These are phyloP conservation scores for Choreutis nemorana DNA, from an alignment of 2,888 invertebrate genomes.

Conservation along the genomic window DNA sequence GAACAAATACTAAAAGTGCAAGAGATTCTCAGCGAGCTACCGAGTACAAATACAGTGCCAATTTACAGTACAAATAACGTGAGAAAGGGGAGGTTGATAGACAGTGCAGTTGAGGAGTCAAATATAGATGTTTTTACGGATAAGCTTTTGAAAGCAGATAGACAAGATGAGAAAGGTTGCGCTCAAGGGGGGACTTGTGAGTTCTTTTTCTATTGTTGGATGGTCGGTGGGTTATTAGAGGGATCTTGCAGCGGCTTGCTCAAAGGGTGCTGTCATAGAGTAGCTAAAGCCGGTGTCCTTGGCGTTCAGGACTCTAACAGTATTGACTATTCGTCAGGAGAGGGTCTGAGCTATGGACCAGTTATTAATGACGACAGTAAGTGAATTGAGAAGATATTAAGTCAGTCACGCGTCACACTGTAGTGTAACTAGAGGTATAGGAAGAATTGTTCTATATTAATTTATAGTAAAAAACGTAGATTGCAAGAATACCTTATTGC, in stretches of 20 bases:
- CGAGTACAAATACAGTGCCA: slow-evolving; percentile 18
- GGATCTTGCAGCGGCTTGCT: slow-evolving; percentile 84
- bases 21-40: slow-evolving; percentile 38
- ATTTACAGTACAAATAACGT: slow-evolving; percentile 17
- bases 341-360: slow-evolving; percentile 74
- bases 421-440: slow-evolving; percentile 21
- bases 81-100: slow-evolving; percentile 28
- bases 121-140: slow-evolving; percentile 11
- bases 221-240: slow-evolving; percentile 86
- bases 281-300: slow-evolving; percentile 70
- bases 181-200: slow-evolving; percentile 83
- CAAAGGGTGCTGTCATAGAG: slow-evolving; percentile 87
- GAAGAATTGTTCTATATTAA: neutral
- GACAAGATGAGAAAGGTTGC: slow-evolving; percentile 65
- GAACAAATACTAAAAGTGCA: slow-evolving; percentile 45
- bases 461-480: no score
- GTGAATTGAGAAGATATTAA: slow-evolving; percentile 27
- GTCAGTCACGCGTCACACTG: slow-evolving; percentile 14
- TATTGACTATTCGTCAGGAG: slow-evolving; percentile 68
- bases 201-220: slow-evolving; percentile 92
- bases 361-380: slow-evolving; percentile 83
- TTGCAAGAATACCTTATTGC: no score
- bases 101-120: slow-evolving; percentile 12
- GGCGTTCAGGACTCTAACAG: slow-evolving; percentile 72
- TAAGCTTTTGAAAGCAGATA: slow-evolving; percentile 15